Evolutionary conservation across 2,888 invertebrate genomes (phyloP).

Genomic region (Poecilus cupreus): DNA sequence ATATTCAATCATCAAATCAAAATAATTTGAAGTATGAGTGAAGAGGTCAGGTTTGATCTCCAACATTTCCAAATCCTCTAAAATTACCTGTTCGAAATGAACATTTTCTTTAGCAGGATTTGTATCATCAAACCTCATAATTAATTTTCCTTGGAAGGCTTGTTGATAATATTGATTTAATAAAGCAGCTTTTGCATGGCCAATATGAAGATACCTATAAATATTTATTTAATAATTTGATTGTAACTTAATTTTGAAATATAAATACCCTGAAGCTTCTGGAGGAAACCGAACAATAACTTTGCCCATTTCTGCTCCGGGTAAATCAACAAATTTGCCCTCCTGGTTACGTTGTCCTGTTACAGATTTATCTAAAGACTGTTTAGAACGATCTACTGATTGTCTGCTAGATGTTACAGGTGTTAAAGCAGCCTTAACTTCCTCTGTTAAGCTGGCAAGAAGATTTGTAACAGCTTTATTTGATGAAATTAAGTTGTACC

Average conservation of each 20-base stretch:
- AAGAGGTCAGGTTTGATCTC: constrained; percentile 94
- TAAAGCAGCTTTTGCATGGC: constrained; percentile 98
- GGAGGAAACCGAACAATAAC: constrained; percentile 99
- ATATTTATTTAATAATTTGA: background rate
- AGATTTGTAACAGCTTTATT: constrained; percentile 77
- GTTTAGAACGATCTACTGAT: constrained; percentile 62
- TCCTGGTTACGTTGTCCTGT: constrained; percentile 81
- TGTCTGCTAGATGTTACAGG: constrained; percentile 61
- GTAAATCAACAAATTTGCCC: constrained; percentile 97
- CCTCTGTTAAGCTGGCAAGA: constrained; percentile 76
- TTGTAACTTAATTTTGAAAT: background rate
- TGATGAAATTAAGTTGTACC: constrained; percentile 81
- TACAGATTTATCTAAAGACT: constrained; percentile 62
- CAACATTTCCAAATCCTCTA: constrained; percentile 93
- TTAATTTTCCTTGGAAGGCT: constrained; percentile 92
- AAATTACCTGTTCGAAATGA: constrained; percentile 97
- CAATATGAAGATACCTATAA: constrained; percentile 91
- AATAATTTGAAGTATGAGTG: constrained; percentile 97
- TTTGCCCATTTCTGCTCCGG: constrained; percentile 97
- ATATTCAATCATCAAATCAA: constrained; percentile 90
- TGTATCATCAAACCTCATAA: constrained; percentile 99
- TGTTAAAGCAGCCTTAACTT: constrained; percentile 70
- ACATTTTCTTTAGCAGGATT: constrained; percentile 99
- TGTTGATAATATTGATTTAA: constrained; percentile 98
- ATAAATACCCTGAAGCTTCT: constrained; percentile 93